Evolutionary conservation across 2,113 vertebrate genomes (phyloP), one percentile per base, ranked within the genome.

Genomic region (Abramis brama): DNA sequence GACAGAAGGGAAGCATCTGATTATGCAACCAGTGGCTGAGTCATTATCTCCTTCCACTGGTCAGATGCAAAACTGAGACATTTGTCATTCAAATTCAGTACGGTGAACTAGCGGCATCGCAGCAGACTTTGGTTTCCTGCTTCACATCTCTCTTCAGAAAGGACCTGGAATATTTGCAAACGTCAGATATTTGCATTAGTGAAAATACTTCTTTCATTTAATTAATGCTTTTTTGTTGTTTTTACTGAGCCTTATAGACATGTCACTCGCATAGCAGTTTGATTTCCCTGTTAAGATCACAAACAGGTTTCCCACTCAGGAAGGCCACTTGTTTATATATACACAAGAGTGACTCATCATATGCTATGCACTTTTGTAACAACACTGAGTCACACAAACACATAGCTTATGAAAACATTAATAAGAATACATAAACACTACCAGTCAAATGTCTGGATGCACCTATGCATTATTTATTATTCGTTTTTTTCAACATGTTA

Each of bases 51-150:
- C 64, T 47, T 68, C 43, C 77, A 64, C 25, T 80, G 39, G 36
- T 45, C 70, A 88, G 70, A 88, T 88, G 86, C 90, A 87, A 91
- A 88, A 90, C 13, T 12, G 43, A 43, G 33, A 76, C 52, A 91
- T 91, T 91, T 92, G 85, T 75, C 33, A 89, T 90, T 91, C 89
- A 91, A 90, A 93, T 91, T 62, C 21, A 39, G 10, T 10, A 25
- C 27, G 30, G 43, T 83, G 39, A 77, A n/a, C 59, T 76, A 78
- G 50, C 76, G 21, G 55, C 33, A 68, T 4, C 27, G 1, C n/a
- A 77, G 30, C 11, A 17, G 6, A 82, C 36, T 47, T 33, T 15
- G 71, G 21, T 70, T 86, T 86, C 39, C 85, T 68, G 59, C 50
- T 68, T 57, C 15, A 23, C 7, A 0, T 19, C 17, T 68, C 39